Base-by-base conservation (phyloP, 2,888 invertebrate genomes). In the Apomyelois bistriatella region DNA sequence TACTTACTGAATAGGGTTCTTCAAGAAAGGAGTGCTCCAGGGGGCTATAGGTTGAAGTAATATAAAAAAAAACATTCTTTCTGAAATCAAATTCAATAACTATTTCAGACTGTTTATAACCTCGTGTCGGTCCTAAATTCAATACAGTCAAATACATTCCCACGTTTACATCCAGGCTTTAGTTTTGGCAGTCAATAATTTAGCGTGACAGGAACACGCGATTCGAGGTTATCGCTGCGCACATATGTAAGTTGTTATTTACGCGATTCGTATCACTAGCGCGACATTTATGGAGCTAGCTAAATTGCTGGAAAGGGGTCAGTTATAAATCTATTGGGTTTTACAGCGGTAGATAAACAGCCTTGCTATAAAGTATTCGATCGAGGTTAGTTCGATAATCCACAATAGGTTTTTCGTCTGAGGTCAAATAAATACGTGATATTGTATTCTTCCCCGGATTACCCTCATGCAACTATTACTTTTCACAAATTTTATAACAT, bases 121-220 rank as follows among this genome's bases (percentile, higher is more conserved):
- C 7, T 32, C 32, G 15, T 46, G 16, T 35, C 32, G 32, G 32
- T 15, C 15, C 43, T 46, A 46, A 46, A 46, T 16, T 46, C 30
- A 42, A 42, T 42, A 32, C 28, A 46, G 10, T 3, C 15, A 15
- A 22, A 40, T 40, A 3, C 36, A 38, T 7, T 12, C 13, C 28
- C 38, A 38, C 38, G 38, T 38, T 9, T 7, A 38, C 8, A 40
- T 40, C 40, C 40, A 28, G 28, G 28, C 48, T 30, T 49, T 40
- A 28, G 38, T 49, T 49, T 49, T 13, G 48, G 35, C 48, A 49
- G 48, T 49, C 38, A 49, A 38, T 38, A 49, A 49, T 8, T 13
- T 12, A 16, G 30, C 37, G 38, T 22, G 48, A 22, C 48, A 13
- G 28, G 38, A 48, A 10, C 13, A 22, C 38, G 38, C 48, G 28